These are phyloP conservation scores for Papilio dardanus DNA, from an alignment of 1,140 invertebrate genomes.

Conservation along the genomic window DNA sequence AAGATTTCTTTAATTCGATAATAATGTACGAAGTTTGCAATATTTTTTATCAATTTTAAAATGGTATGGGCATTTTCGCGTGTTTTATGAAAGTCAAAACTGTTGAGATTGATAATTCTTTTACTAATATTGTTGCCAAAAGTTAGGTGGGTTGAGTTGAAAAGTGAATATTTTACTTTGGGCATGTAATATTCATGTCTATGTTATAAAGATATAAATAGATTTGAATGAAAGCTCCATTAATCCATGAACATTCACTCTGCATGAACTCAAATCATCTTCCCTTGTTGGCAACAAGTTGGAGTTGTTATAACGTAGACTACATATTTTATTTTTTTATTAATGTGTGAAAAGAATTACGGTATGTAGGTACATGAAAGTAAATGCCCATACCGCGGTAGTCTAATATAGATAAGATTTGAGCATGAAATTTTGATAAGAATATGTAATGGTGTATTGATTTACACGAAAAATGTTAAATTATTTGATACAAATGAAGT, in stretches of 20 bases:
- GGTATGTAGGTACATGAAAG: not conserved
- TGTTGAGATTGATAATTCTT: slow-evolving; percentile 24
- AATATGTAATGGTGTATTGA: slow-evolving; percentile 56
- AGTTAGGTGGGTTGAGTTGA: slow-evolving; percentile 1
- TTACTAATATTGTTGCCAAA: slow-evolving; percentile 20
- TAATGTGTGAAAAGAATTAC: slow-evolving; percentile 16
- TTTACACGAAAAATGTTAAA: slow-evolving; percentile 64
- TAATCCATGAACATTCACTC: not conserved
- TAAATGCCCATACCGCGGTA: slow-evolving; percentile 60
- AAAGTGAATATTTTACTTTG: not conserved
- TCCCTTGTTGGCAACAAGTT: slow-evolving; percentile 4
- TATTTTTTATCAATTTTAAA: slow-evolving; percentile 39
- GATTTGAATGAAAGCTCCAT: not conserved
- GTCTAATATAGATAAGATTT: slow-evolving; percentile 60
- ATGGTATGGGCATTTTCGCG: slow-evolving; percentile 51
- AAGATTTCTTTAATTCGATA: slow-evolving; percentile 30
- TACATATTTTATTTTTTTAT: slow-evolving; percentile 38
- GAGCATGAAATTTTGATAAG: slow-evolving; percentile 52
- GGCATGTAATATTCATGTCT: not conserved
- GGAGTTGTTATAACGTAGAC: slow-evolving; percentile 37
- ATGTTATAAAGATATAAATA: not conserved
- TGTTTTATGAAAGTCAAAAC: slow-evolving; percentile 22
- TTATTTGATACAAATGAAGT: slow-evolving; percentile 65
- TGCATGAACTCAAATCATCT: not conserved
- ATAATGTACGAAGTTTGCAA: slow-evolving; percentile 36